phyloP scores from a whole-genome alignment of 1,140 invertebrate genomes.

The Agrilus planipennis region DNA sequence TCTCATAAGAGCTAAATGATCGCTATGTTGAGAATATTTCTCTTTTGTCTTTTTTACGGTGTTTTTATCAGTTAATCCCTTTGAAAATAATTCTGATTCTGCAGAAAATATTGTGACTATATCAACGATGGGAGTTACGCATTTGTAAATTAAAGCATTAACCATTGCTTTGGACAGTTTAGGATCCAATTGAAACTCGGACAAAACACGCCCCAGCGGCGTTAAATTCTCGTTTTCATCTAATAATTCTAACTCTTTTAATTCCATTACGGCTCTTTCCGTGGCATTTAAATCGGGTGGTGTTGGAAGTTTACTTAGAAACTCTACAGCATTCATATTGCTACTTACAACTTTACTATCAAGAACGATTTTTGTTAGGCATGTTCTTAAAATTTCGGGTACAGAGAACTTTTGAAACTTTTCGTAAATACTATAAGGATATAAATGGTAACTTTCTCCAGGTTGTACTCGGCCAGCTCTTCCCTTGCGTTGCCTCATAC shows the following conservation, averaged over 20 bases:
- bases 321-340: conserved; percentile 35
- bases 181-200: conserved; percentile 40
- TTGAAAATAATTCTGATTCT: conserved; percentile 24
- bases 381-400: conserved; percentile 48
- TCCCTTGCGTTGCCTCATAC: conserved; percentile 50
- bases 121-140: conserved; percentile 32
- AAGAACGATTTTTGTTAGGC: conserved; percentile 51
- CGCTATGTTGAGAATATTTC: conserved; percentile 20
- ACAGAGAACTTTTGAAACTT: conserved; percentile 38
- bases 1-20: conserved; percentile 29
- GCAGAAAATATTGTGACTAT: conserved; percentile 28
- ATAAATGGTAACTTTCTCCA: conserved; percentile 70
- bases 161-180: conserved; percentile 45
- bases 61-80: conserved; percentile 19
- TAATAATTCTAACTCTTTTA: conserved; percentile 39
- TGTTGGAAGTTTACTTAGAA: conserved; percentile 38
- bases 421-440: conserved; percentile 39
- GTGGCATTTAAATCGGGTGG: conserved; percentile 35
- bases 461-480: conserved; percentile 61
- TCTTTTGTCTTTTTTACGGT: conserved; percentile 17
- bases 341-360: conserved; percentile 40
- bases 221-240: conserved; percentile 45
- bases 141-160: conserved; percentile 43
- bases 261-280: conserved; percentile 33
- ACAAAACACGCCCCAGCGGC: conserved; percentile 39